Evolutionary conservation across 2,888 invertebrate genomes (phyloP).

Genomic region (Gari tellinella): DNA sequence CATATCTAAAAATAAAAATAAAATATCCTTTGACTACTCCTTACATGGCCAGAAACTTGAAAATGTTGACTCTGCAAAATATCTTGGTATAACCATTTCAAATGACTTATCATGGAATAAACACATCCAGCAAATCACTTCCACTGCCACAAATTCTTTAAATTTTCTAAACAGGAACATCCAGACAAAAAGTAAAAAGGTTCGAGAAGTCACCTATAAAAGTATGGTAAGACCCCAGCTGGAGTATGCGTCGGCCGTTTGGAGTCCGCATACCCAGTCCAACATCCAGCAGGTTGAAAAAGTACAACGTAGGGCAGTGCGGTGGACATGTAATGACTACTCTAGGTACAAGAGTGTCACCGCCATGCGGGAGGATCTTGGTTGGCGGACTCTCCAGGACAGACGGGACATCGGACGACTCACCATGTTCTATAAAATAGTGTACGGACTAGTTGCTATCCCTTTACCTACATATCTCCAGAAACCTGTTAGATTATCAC

Average conservation of each 20-base stretch:
- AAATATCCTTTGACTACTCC: not conserved
- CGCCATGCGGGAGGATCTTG: slow-evolving; percentile 2
- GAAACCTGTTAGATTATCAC: not conserved
- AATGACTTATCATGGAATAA: slow-evolving; percentile 18
- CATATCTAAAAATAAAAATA: slow-evolving; percentile 16
- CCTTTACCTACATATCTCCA: slow-evolving; percentile 7
- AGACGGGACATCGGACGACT: slow-evolving; percentile 5
- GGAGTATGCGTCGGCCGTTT: slow-evolving; percentile 8
- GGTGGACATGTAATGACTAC: slow-evolving; percentile 10
- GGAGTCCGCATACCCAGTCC: not conserved
- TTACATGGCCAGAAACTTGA: slow-evolving; percentile 14
- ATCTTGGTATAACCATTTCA: slow-evolving; percentile 30
- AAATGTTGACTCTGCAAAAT: slow-evolving; percentile 13
- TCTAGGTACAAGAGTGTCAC: slow-evolving; percentile 1
- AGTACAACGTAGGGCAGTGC: slow-evolving; percentile 11
- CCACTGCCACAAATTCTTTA: slow-evolving; percentile 8
- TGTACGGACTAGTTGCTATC: slow-evolving; percentile 6
- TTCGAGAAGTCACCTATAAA: slow-evolving; percentile 7
- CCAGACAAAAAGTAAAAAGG: slow-evolving; percentile 1
- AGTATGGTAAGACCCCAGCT: slow-evolving; percentile 15
- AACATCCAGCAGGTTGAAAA: slow-evolving; percentile 4
- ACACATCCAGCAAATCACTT: slow-evolving; percentile 11
- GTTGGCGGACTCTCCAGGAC: slow-evolving; percentile 11
- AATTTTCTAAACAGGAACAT: slow-evolving; percentile 17
- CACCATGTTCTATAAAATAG: slow-evolving; percentile 11